A percentile compares a stretch with the other conserved stretches of the same genome.
Evolutionary conservation across 1,140 invertebrate genomes (phyloP).

Genomic region (Agraylea sexmaculata): DNA sequence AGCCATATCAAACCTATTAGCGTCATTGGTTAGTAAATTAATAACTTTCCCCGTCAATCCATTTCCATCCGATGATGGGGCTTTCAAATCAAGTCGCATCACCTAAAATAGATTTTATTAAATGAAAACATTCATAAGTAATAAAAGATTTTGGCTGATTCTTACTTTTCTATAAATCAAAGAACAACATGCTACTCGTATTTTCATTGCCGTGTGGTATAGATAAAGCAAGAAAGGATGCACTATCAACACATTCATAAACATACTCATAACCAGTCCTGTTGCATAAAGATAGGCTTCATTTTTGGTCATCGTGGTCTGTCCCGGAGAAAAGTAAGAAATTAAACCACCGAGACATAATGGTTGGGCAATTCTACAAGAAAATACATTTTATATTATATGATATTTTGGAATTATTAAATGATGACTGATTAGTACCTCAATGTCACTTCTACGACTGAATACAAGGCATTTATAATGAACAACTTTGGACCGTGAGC

Average conservation of each 20-base stretch:
- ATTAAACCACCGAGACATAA: constrained; percentile 56
- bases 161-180: constrained; percentile 71
- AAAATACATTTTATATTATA: too few relatives aligned
- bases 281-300: constrained; percentile 56
- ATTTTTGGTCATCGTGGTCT: constrained; percentile 30
- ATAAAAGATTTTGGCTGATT: too few relatives aligned
- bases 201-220: constrained; percentile 58
- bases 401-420: too few relatives aligned
- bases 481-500: constrained; percentile 27
- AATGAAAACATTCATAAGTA: too few relatives aligned
- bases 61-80: constrained; percentile 52
- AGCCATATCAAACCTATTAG: constrained; percentile 56
- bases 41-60: constrained; percentile 76
- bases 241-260: constrained; percentile 51
- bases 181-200: constrained; percentile 65
- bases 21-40: constrained; percentile 80
- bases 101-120: constrained; percentile 26
- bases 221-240: constrained; percentile 71
- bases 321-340: constrained; percentile 48
- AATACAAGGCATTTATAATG: constrained; percentile 25
- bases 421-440: too few relatives aligned
- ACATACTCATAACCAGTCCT: constrained; percentile 53
- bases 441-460: constrained; percentile 17
- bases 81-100: constrained; percentile 40
- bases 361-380: constrained; percentile 55